Conservation (phyloP, 92 coral and sea anemone species). For the Parazoanthus atlanticus region DNA sequence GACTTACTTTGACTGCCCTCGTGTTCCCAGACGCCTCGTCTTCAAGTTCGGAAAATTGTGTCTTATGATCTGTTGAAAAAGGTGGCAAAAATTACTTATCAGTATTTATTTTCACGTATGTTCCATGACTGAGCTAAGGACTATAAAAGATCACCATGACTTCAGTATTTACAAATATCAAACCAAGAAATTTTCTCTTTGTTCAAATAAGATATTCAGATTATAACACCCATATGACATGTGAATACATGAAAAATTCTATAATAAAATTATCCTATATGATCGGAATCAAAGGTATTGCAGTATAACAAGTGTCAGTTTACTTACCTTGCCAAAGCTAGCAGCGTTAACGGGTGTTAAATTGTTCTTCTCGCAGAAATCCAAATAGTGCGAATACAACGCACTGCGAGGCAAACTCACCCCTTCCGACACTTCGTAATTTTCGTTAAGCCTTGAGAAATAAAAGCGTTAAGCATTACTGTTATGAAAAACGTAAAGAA, state of each 20-base stretch:
- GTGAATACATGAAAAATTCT: no score
- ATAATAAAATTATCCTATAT: no score
- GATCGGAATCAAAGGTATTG: no score
- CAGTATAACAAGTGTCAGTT: not conserved
- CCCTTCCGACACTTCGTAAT: slow-evolving; percentile 95
- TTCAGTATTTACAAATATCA: not conserved
- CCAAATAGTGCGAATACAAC: slow-evolving; percentile 90
- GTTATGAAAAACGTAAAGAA: not conserved
- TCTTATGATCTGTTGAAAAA: slow-evolving; percentile 80
- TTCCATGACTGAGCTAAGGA: no score
- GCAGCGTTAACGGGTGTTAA: slow-evolving; percentile 98
- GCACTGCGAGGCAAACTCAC: slow-evolving; percentile 99
- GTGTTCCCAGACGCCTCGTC: slow-evolving; percentile 94
- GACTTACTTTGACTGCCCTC: slow-evolving; percentile 98
- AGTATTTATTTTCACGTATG: not conserved
- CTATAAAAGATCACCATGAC: not conserved
- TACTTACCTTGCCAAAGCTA: slow-evolving; percentile 94
- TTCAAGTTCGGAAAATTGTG: slow-evolving; percentile 98
- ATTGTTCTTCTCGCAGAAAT: slow-evolving; percentile 93
- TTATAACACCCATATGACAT: no score
- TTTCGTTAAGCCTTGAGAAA: slow-evolving; percentile 82
- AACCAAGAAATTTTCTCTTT: no score
- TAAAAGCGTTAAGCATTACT: not conserved
- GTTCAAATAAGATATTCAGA: no score
- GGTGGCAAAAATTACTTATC: not conserved